Conservation (phyloP, 2,797 vertebrate species). For the Hemitrygon akajei region DNA sequence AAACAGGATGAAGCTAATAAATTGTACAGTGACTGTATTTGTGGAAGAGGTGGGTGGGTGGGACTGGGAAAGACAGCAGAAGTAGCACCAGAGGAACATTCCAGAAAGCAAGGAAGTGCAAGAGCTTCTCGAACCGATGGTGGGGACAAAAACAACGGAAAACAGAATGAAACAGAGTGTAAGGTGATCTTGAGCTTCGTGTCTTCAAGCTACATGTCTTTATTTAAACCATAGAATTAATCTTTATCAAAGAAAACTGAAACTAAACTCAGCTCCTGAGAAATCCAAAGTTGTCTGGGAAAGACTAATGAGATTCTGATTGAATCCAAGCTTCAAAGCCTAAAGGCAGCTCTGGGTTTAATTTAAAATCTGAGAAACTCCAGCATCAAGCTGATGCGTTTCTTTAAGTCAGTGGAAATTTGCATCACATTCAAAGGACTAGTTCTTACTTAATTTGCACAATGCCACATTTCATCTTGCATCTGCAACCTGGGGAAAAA, state of each 20-base stretch:
- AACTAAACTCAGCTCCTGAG: not conserved
- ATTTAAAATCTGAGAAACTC: not conserved
- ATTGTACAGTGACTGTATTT: no score
- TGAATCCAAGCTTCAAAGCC: slow-evolving; percentile 33
- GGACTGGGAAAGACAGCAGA: no score
- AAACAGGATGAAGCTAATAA: no score
- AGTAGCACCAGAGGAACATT: no score
- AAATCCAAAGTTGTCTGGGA: not conserved
- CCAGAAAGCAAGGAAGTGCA: not conserved
- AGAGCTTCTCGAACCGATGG: not conserved
- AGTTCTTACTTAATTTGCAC: not conserved
- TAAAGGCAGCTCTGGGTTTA: slow-evolving; percentile 21
- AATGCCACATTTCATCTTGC: not conserved
- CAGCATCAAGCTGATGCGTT: not conserved
- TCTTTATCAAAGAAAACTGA: slow-evolving; percentile 14
- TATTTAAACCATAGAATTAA: not conserved
- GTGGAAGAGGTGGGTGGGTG: not conserved
- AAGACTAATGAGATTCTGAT: slow-evolving; percentile 33
- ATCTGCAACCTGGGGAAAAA: not conserved
- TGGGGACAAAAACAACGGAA: not conserved
- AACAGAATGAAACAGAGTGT: not conserved
- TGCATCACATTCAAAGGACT: slow-evolving; percentile 5
- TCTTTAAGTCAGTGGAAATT: slow-evolving; percentile 11
- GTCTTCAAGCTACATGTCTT: no score
- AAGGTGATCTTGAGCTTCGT: not conserved